Percentiles rank a stretch among this genome's conserved stretches.
phyloP scores from a whole-genome alignment of 2,113 vertebrate species.

The Scomber colias region DNA sequence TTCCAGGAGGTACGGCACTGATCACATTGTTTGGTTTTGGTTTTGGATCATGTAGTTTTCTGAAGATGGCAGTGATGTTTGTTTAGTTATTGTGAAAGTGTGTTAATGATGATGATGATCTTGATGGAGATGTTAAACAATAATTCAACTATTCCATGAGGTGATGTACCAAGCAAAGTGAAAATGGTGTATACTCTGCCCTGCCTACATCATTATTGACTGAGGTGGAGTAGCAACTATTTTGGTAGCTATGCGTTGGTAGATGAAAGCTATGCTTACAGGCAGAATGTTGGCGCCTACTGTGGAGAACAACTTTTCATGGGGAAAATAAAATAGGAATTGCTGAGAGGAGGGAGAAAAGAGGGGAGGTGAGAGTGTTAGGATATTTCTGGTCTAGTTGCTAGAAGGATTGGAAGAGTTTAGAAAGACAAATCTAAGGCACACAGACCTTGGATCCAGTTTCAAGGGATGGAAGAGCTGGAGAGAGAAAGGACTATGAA shows the following conservation, averaged over 20 bases:
- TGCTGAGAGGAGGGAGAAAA: constrained; percentile 56
- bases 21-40: not conserved
- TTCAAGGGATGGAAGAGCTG: constrained; percentile 56
- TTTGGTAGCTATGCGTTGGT: constrained; percentile 72
- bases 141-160: constrained; percentile 21
- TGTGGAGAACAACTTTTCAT: constrained; percentile 61
- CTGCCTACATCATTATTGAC: constrained; percentile 77
- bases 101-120: constrained; percentile 9
- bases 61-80: not conserved
- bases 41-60: not conserved
- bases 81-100: not conserved
- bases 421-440: constrained; percentile 52
- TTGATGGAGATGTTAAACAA: constrained; percentile 5
- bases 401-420: constrained; percentile 46
- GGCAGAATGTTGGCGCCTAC: constrained; percentile 66
- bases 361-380: constrained; percentile 52
- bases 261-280: constrained; percentile 78
- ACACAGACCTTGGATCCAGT: constrained; percentile 46
- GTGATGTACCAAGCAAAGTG: constrained; percentile 23
- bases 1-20: constrained; percentile 91
- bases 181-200: constrained; percentile 28
- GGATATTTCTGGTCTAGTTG: constrained; percentile 68
- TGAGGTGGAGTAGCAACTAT: constrained; percentile 73
- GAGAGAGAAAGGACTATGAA: constrained; percentile 40
- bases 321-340: constrained; percentile 62